Percentiles rank a stretch among this genome's conserved stretches.
These are phyloP conservation scores for Capra hircus DNA, from an alignment of 2,113 vertebrate species.

Conservation along the genomic window DNA sequence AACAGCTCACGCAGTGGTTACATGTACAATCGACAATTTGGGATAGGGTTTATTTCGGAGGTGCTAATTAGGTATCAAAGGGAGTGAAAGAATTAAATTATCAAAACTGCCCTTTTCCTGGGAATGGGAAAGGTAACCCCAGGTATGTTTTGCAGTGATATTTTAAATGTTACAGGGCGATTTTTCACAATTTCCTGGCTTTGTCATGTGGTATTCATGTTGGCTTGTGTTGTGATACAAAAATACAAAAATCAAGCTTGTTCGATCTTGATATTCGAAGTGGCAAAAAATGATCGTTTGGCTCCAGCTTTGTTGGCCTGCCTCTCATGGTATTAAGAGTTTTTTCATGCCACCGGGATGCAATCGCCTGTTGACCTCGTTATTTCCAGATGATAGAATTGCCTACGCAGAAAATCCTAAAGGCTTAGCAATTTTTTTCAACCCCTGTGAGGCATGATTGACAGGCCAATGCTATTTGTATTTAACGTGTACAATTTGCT, in stretches of 20 bases:
- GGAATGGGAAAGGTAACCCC: not conserved
- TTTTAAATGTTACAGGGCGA: not conserved
- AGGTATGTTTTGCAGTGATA: not conserved
- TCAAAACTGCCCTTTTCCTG: not conserved
- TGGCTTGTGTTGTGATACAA: not conserved
- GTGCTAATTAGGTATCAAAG: accelerated
- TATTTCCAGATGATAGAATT: not conserved
- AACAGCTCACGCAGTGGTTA: accelerated
- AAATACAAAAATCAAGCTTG: no score
- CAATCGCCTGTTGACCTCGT: not conserved
- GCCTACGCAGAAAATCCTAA: not conserved
- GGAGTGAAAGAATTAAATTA: not conserved
- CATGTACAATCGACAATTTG: accelerated
- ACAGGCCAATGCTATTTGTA: no score
- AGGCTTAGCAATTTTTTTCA: not conserved
- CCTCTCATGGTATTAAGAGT: accelerated
- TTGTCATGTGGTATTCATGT: not conserved
- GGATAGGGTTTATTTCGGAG: accelerated
- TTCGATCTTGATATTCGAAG: not conserved
- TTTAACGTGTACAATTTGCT: accelerated
- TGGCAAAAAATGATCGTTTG: not conserved
- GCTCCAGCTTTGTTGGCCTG: not conserved
- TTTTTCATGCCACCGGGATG: not conserved
- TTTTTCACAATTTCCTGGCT: not conserved
- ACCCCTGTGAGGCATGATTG: not conserved